Evolutionary conservation across 2,113 vertebrate species (phyloP), one percentile per base, ranked within the genome.

Genomic region (Jaculus jaculus): DNA sequence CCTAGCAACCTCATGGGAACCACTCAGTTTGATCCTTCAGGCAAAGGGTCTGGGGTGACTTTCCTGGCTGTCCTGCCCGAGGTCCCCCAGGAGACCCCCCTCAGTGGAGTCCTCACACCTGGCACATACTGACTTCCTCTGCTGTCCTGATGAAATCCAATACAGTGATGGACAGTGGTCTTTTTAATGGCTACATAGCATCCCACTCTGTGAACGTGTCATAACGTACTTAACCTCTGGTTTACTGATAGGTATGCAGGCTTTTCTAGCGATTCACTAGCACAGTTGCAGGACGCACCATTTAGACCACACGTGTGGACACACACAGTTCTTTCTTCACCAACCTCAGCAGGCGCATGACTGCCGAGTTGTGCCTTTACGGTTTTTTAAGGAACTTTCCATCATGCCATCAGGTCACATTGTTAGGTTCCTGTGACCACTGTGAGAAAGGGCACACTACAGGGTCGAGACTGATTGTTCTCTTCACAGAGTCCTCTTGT

Each of bases 271-370:
- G 63, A 75, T 87, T 89, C 73, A 30, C 37, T 72, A 65, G 78
- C 54, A 92, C 71, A 84, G 54, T 68, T 8, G 42, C 34, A 32
- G 63, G 63, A 69, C n/a, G 0, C 21, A 39, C 39, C n/a, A 78
- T 78, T n/a, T 80, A 32, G 28, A 39, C 8, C 26, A 30, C 26
- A 32, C 26, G 13, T 7, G 4, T 30, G 28, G 7, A 23, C n/a
- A 71, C 10, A 65, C 81, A 37, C 15, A 71, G n/a, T 63, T 95
- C 96, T 93, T 68, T 92, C 66, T 86, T 87, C 7, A 37, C 34
- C 87, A 68, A 15, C 23, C 37, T 96, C 81, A 68, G 54, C 15
- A 93, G 97, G 42, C 51, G 17, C 30, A 23, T 92, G 81, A 97
- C 72, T 83, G 91, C 89, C 83, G 78, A 80, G 7, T 66, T 84